phyloP scores from a whole-genome alignment of 2,797 vertebrate species.

The Enteromius fasciolatus region DNA sequence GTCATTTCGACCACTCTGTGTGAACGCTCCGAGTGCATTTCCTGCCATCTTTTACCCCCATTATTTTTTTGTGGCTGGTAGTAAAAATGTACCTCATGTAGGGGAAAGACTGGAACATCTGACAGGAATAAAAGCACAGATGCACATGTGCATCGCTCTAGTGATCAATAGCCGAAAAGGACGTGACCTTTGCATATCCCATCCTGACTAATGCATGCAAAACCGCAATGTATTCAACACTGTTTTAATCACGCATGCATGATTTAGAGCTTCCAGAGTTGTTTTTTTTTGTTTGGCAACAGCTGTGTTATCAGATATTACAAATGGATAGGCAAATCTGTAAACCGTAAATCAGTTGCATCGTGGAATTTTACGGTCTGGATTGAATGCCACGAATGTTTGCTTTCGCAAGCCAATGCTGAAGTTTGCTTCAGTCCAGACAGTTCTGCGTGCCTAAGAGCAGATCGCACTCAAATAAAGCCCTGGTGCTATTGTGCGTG shows the following conservation, averaged over 20 bases:
- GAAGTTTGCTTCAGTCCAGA: background rate
- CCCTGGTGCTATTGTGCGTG: conserved; percentile 35
- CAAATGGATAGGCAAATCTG: conserved; percentile 14
- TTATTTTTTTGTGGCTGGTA: conserved; percentile 29
- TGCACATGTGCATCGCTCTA: conserved; percentile 1
- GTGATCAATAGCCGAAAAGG: conserved; percentile 27
- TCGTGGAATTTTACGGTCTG: conserved; percentile 17
- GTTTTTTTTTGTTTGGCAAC: conserved; percentile 18
- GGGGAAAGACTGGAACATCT: conserved; percentile 41
- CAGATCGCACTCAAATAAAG: conserved; percentile 9
- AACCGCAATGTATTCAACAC: background rate
- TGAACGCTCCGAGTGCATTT: conserved; percentile 23
- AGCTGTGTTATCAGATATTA: conserved; percentile 24
- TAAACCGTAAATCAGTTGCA: conserved; percentile 39
- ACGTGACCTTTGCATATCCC: conserved; percentile 8
- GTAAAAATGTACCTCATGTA: conserved; percentile 37
- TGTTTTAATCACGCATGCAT: conserved; percentile 16
- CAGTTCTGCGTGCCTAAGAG: conserved; percentile 2
- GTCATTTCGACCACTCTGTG: conserved; percentile 7
- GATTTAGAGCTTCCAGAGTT: conserved; percentile 12
- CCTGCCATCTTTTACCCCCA: conserved; percentile 13
- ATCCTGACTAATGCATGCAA: background rate
- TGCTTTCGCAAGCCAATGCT: conserved; percentile 8
- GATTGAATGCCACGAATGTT: conserved; percentile 26
- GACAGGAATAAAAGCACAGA: conserved; percentile 39